A percentile compares a stretch with the other conserved stretches of the same genome.
Evolutionary conservation across 2,797 vertebrate genomes (phyloP).

Genomic region (Esox masquinongy): DNA sequence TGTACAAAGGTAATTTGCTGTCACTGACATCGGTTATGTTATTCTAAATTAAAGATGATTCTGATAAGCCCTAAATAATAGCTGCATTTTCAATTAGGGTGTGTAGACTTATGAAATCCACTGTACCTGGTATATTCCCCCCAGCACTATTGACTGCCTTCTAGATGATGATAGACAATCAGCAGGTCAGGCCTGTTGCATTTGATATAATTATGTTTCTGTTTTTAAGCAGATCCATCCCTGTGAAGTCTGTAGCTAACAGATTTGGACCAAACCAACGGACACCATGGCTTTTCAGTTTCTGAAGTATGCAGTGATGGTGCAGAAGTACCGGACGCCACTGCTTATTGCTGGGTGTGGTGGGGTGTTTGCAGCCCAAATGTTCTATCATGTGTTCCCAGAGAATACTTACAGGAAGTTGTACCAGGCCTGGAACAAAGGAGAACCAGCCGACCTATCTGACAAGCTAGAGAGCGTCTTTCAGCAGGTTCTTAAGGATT

Average conservation of each 20-base stretch:
- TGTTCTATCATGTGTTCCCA: constrained; percentile 85
- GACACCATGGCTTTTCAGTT: constrained; percentile 61
- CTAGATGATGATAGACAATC: neutral
- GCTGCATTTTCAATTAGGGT: no score
- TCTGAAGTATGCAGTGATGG: constrained; percentile 67
- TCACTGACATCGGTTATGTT: no score
- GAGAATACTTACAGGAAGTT: constrained; percentile 77
- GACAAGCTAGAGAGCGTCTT: constrained; percentile 78
- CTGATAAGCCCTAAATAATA: no score
- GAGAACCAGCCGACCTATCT: constrained; percentile 75
- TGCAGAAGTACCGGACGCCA: constrained; percentile 82
- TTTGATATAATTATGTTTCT: constrained; percentile 23
- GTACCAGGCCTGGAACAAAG: constrained; percentile 88
- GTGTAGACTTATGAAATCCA: no score
- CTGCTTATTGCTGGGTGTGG: constrained; percentile 80
- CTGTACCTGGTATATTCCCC: no score
- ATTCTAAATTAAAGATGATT: no score
- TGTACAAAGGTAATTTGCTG: no score
- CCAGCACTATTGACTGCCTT: no score
- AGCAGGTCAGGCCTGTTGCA: neutral
- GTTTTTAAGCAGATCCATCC: constrained; percentile 44
- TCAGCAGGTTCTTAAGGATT: constrained; percentile 81
- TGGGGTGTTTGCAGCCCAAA: constrained; percentile 81
- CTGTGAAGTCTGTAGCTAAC: constrained; percentile 25
- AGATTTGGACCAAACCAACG: neutral